Base-by-base conservation (phyloP, 2,888 invertebrate genomes). In the Phytoseiulus persimilis region DNA sequence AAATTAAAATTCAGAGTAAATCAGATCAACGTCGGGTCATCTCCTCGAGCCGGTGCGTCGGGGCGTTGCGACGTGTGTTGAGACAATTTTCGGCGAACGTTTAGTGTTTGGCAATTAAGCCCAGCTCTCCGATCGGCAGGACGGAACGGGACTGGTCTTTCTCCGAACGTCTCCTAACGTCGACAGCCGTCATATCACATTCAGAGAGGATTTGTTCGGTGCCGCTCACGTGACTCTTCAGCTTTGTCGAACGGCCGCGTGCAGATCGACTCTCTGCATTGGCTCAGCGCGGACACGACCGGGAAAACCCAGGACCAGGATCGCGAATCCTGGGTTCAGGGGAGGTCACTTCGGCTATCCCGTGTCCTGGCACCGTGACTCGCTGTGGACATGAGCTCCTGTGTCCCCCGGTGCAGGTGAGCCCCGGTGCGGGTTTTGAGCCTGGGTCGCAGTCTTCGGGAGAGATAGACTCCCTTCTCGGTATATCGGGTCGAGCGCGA, bases 21-120 rank as follows among this genome's bases (percentile, higher is more conserved):
- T 65, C 65, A 65, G 65, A 65, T 65, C 65, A 65, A 65, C 28
- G 65, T 28, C 65, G 65, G 65, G 65, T 65, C 65, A 65, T 65
- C 65, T 65, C 65, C 65, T 23, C 65, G 1, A 23, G 65, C 28
- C 65, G 65, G 18, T 65, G 65, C 65, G 65, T 28, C 28, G 65
- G 65, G 65, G 65, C 65, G 65, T 65, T 23, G 65, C 65, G 65
- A 65, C 65, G 65, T 65, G 65, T 28, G 65, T 65, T 65, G 65
- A 65, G 65, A 65, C 65, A 65, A 65, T 65, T 65, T 65, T 65
- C 65, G 65, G 65, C 65, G 65, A 65, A 65, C 65, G 65, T 65
- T 65, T 65, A 65, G 65, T 65, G 65, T 28, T 14, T 18, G 28
- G 65, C 65, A 65, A 65, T 65, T 65, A 65, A 65, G 65, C 23